Evolutionary conservation across 2,113 vertebrate species (phyloP).

Genomic region (Semnornis frantzii): DNA sequence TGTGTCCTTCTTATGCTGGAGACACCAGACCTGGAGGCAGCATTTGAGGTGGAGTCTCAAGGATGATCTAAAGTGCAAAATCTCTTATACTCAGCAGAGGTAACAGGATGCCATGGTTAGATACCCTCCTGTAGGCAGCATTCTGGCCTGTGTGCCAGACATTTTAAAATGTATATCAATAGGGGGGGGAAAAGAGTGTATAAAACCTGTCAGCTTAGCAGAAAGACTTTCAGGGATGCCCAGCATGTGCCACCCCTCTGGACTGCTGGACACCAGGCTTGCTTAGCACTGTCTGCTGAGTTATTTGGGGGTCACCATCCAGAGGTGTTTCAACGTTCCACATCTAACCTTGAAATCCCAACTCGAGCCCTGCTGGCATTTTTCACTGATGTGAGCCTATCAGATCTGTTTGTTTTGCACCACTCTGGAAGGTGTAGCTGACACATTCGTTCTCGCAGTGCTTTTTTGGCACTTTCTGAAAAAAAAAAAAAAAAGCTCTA

Average conservation of each 20-base stretch:
- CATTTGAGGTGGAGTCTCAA: too few species aligned
- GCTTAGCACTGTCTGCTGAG: neutral
- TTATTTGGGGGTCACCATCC: neutral
- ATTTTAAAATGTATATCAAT: neutral
- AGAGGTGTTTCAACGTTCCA: neutral
- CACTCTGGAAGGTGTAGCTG: neutral
- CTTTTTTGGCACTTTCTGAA: constrained; percentile 15
- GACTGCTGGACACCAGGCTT: fast-evolving
- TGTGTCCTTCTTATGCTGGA: too few species aligned
- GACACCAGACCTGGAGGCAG: too few species aligned
- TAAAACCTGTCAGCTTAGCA: neutral
- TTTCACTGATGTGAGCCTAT: fast-evolving
- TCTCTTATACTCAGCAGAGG: neutral
- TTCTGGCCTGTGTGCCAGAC: neutral
- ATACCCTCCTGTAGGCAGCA: neutral
- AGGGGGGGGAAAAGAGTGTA: neutral
- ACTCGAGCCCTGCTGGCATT: neutral
- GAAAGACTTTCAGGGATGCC: neutral
- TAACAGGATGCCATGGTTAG: fast-evolving
- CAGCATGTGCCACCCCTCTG: fast-evolving
- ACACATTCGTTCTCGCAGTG: neutral
- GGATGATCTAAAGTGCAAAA: neutral
- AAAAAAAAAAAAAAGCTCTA: constrained; percentile 2
- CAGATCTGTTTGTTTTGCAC: neutral
- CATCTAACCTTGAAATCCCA: neutral